Base-by-base conservation (phyloP, 2,888 invertebrate genomes). In the Heliconius sara region DNA sequence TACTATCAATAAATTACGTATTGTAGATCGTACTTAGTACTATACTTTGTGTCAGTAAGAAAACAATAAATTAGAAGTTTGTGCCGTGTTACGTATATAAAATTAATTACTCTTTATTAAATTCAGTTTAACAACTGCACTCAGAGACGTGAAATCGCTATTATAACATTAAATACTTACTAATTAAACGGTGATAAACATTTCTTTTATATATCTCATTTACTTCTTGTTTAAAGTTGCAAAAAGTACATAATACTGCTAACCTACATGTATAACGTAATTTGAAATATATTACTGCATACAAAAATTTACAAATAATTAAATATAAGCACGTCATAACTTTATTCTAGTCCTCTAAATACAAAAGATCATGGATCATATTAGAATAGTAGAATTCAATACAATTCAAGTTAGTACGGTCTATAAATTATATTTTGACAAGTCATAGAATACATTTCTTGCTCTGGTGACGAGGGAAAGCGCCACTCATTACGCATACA, bases 321-420 rank as follows among this genome's bases (percentile, higher is more conserved):
- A 65, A 65, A 13, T 16, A 27, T 65, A 65, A 13, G 27, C 65
- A 27, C 12, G 2, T 27, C 65, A 13, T 27, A 27, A 27, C 27
- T 65, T 5, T 65, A 65, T 67, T 25, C 25, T 63, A 67, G 39
- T 13, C n/a, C 39, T 68, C 13, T n/a, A 68, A 39, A 68, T 43
- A 0, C n/a, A 43, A 43, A 43, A 43, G 22, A 22, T 57, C 3
- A 57, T 57, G 19, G 47, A 13, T 68, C n/a, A 39, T 39, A 68
- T 39, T n/a, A 70, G 25, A 70, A 30, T n/a, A n/a, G 68, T 68
- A 68, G 16, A 65, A 63, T 68, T 10, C 13, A 43, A 43, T 70
- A 70, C 2, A 25, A 43, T 25, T 43, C 25, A n/a, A 39, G 43
- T 70, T 6, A 13, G 22, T n/a, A 39, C 10, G 39, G 39, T 39